These are phyloP conservation scores for Tholera decimalis DNA, from an alignment of 2,888 invertebrate species.

Conservation along the genomic window DNA sequence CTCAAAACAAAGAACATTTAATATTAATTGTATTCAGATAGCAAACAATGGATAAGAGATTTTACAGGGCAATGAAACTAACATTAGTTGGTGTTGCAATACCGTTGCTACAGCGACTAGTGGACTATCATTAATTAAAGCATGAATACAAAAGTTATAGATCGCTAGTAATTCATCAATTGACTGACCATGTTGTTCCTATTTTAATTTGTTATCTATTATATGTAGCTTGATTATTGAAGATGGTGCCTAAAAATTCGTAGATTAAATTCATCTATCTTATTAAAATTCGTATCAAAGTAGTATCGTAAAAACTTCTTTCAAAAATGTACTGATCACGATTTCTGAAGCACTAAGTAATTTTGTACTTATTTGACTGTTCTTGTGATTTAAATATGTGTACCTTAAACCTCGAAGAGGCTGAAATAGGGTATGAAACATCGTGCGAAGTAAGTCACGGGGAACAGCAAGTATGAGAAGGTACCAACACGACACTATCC, in stretches of 20 bases:
- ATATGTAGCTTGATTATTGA: background rate
- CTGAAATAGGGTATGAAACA: too few relatives aligned
- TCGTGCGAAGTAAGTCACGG: too few relatives aligned
- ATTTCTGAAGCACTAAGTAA: too few relatives aligned
- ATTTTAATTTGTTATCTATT: background rate
- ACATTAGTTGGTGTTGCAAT: slow-evolving; percentile 64
- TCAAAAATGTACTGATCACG: too few relatives aligned
- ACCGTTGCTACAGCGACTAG: slow-evolving; percentile 65
- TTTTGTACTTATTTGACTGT: too few relatives aligned
- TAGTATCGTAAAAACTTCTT: too few relatives aligned
- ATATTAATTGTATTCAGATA: slow-evolving; percentile 59
- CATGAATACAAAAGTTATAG: slow-evolving; percentile 66
- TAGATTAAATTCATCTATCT: too few relatives aligned
- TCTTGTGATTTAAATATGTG: too few relatives aligned
- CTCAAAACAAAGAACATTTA: slow-evolving; percentile 52
- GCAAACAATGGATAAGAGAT: slow-evolving; percentile 52
- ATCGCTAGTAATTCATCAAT: slow-evolving; percentile 47
- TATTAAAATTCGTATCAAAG: too few relatives aligned
- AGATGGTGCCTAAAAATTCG: too few relatives aligned
- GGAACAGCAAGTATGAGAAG: too few relatives aligned
- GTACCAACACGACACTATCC: slow-evolving; percentile 11
- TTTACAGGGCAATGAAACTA: slow-evolving; percentile 52
- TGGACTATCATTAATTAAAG: slow-evolving; percentile 76
- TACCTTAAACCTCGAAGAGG: too few relatives aligned
- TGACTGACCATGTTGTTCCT: slow-evolving; percentile 4